Base-by-base conservation (phyloP, 1,140 invertebrate species). In the Temnothorax nylanderi region DNA sequence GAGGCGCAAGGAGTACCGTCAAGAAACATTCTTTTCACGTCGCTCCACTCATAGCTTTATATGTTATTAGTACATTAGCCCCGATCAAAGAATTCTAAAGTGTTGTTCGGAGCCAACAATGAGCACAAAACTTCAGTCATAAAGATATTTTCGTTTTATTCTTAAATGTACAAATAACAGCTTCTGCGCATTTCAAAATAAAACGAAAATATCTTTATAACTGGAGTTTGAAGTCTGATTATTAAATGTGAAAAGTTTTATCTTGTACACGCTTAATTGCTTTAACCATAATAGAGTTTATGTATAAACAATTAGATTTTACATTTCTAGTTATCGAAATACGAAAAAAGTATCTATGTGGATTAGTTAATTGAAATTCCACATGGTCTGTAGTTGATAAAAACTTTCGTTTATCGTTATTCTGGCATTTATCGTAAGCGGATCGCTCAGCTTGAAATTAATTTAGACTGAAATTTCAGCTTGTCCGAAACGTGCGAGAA, bases 391-490 rank as follows among this genome's bases (percentile, higher is more conserved):
- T 41, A 41, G 69, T 69, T 80, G 37, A 10, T 44, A 37, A 72
- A 51, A 67, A 13, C 32, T 26, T 77, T 80, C 13, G 7, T 80
- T 80, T 69, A 21, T 65, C 62, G 3, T 58, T 71, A 34, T 32
- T 58, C 64, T 37, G 21, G 37, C 34, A 34, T 69, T 71, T 62
- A 13, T 56, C 16, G 49, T 13, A 56, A 37, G 64, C 7, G 37
- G 18, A 72, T 72, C 51, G 37, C 41, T 65, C 32, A 60, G 74
- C 41, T 56, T 56, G n/a, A 56, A 75, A 84, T 84, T 84, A 56
- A 60, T 84, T 84, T 75, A 34, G 41, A 75, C 69, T 6, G 13
- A 84, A 60, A 84, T 74, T 74, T 26, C 41, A 34, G 18, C 67
- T 82, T 82, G 21, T 72, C 41, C 13, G n/a, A 75, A 74, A 81